These are phyloP conservation scores for Phragmatobia fuliginosa DNA, from an alignment of 2,888 invertebrate species.

Conservation along the genomic window DNA sequence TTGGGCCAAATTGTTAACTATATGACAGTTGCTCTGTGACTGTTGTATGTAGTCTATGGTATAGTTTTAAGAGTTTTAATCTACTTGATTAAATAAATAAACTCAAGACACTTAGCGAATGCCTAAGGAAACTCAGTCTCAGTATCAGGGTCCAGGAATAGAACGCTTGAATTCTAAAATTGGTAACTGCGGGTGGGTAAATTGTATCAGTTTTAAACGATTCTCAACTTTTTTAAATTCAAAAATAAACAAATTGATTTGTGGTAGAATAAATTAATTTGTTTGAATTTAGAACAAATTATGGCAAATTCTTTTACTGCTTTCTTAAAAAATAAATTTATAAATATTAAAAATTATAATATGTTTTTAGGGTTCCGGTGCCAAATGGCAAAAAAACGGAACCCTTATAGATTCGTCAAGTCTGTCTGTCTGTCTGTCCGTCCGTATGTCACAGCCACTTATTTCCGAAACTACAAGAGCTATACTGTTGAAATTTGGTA, in stretches of 20 bases:
- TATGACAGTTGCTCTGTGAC: background rate
- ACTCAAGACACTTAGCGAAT: conserved; percentile 11
- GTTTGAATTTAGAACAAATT: background rate
- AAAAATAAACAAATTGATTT: conserved; percentile 1
- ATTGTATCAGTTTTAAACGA: conserved; percentile 6
- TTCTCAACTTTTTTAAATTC: conserved; percentile 4
- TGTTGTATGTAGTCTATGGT: background rate
- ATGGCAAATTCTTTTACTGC: too few relatives aligned
- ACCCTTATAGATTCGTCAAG: too few relatives aligned
- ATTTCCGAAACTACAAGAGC: too few relatives aligned
- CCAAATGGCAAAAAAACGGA: too few relatives aligned
- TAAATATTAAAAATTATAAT: too few relatives aligned
- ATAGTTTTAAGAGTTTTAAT: background rate
- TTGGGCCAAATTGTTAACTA: background rate
- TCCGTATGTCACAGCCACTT: too few relatives aligned
- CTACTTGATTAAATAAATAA: background rate
- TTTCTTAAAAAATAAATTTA: too few relatives aligned
- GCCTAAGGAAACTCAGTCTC: conserved; percentile 6
- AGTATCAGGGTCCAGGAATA: conserved; percentile 10
- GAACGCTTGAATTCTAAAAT: conserved; percentile 18
- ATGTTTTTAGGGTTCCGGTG: too few relatives aligned
- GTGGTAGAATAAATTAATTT: background rate
- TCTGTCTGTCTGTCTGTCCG: too few relatives aligned
- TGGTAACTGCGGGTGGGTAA: conserved; percentile 17
- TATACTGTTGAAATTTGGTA: too few relatives aligned